These are phyloP conservation scores for Terebella lapidaria DNA, from an alignment of 2,888 invertebrate species.

Conservation along the genomic window DNA sequence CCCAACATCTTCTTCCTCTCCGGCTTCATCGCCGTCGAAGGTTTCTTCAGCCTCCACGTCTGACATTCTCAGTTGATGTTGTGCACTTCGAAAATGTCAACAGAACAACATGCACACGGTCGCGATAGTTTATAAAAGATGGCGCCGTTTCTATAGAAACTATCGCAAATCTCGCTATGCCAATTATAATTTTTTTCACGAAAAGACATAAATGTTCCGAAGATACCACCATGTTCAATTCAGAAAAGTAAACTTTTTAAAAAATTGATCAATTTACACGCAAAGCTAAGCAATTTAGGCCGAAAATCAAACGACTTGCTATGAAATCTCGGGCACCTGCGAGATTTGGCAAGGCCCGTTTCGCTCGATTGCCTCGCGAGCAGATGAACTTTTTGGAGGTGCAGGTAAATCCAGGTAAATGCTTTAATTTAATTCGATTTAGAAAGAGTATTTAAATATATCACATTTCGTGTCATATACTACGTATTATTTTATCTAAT, in stretches of 20 bases:
- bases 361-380: not conserved
- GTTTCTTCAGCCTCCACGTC: conserved; percentile 6
- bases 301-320: not conserved
- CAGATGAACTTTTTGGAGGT: not conserved
- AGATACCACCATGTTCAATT: no score
- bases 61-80: not conserved
- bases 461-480: no score
- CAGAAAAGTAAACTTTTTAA: no score
- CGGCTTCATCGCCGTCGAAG: conserved; percentile 9
- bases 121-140: not conserved
- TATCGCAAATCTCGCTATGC: not conserved
- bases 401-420: no score
- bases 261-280: no score
- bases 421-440: no score
- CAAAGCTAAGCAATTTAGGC: no score
- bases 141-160: not conserved
- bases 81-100: not conserved
- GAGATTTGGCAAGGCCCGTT: not conserved
- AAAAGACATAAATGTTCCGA: no score
- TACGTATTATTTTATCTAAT: no score
- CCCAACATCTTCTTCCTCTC: conserved; percentile 5
- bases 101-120: not conserved
- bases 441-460: no score
- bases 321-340: not conserved
- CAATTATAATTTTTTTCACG: no score